Evolutionary conservation across 2,888 invertebrate species (phyloP).

Genomic region (Pristionchus arcanus): DNA sequence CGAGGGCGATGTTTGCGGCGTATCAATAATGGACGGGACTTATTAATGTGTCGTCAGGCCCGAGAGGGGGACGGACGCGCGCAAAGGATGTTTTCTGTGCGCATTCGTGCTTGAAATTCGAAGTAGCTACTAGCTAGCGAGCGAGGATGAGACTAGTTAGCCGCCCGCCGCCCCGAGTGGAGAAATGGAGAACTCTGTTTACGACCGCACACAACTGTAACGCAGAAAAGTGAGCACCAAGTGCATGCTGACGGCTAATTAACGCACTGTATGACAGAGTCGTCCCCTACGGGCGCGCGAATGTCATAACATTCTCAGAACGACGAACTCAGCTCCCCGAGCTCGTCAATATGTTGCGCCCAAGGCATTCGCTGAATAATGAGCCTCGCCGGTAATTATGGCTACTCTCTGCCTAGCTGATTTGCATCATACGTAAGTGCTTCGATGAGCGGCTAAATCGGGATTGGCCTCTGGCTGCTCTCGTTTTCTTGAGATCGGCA

Average conservation of each 20-base stretch:
- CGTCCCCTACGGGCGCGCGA: not conserved
- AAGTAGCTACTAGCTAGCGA: not conserved
- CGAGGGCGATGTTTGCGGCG: constrained; percentile 2
- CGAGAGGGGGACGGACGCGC: not conserved
- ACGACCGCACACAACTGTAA: not conserved
- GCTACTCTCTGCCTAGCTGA: constrained; percentile 9
- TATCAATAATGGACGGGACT: constrained; percentile 42
- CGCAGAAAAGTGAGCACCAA: constrained; percentile 5
- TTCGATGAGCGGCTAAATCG: not conserved
- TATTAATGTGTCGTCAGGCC: constrained; percentile 13
- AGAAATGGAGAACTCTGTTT: constrained; percentile 35
- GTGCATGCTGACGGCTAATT: not conserved
- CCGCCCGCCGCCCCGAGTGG: not conserved
- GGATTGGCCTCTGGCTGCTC: not conserved
- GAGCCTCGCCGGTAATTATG: not conserved
- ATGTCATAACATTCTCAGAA: constrained; percentile 2
- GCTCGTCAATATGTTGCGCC: not conserved
- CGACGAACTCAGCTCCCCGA: not conserved
- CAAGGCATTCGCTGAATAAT: not conserved
- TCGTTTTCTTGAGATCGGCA: not conserved
- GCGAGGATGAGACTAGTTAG: constrained; percentile 38
- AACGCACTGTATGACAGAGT: not conserved
- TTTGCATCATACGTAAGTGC: constrained; percentile 35
- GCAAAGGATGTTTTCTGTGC: not conserved
- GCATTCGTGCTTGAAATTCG: constrained; percentile 39